A percentile compares a stretch with the other conserved stretches of the same genome.
Evolutionary conservation across 1,140 invertebrate genomes (phyloP).

Genomic region (Cydia strobilella): DNA sequence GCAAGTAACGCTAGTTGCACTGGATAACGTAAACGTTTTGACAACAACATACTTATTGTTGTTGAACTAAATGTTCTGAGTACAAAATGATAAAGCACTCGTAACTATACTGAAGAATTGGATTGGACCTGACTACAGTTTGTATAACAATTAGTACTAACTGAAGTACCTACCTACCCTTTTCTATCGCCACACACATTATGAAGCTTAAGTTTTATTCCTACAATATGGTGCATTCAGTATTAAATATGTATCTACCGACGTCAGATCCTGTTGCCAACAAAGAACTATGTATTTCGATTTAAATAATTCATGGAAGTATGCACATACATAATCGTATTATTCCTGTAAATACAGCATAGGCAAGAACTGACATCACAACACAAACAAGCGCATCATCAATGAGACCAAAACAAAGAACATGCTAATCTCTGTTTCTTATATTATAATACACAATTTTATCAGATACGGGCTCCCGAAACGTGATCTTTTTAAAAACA

Average conservation of each 20-base stretch:
- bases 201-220: background rate
- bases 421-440: background rate
- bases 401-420: conserved; percentile 16
- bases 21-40: conserved; percentile 23
- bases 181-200: no score
- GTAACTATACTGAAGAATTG: no score
- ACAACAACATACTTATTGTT: background rate
- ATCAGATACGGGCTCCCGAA: conserved; percentile 22
- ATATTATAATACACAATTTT: conserved; percentile 16
- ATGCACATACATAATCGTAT: conserved; percentile 25
- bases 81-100: no score
- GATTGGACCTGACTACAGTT: no score
- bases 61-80: background rate
- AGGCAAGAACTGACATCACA: conserved; percentile 2
- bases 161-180: no score
- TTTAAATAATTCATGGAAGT: conserved; percentile 7
- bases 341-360: conserved; percentile 7
- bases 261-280: conserved; percentile 24
- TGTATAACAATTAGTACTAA: no score
- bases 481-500: conserved; percentile 27
- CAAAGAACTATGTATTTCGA: conserved; percentile 21
- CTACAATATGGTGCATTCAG: background rate
- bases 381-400: conserved; percentile 18
- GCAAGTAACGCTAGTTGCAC: background rate
- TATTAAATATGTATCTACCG: background rate